Evolutionary conservation across 2,113 vertebrate species (phyloP).

Genomic region (Grallaria varia): DNA sequence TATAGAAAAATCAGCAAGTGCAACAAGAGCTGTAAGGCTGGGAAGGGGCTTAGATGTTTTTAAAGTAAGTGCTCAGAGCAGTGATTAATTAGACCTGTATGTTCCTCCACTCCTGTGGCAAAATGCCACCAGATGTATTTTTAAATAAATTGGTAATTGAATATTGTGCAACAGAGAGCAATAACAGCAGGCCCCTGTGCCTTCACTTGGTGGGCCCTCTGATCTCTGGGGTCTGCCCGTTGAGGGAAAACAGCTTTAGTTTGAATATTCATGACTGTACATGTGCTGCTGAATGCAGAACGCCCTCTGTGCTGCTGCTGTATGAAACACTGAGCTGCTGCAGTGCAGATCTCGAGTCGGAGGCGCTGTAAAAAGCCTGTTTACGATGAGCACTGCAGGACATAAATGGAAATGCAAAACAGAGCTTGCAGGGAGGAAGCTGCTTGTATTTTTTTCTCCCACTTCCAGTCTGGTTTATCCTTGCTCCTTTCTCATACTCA

Average conservation of each 20-base stretch:
- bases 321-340: background rate
- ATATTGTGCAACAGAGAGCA: background rate
- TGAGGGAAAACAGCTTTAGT: background rate
- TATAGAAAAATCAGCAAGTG: background rate
- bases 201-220: background rate
- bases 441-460: background rate
- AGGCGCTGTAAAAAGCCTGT: background rate
- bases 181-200: background rate
- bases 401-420: background rate
- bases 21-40: background rate
- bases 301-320: background rate
- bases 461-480: background rate
- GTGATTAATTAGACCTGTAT: background rate
- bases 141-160: background rate
- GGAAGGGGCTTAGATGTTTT: background rate
- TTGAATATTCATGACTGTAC: background rate
- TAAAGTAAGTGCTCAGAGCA: background rate
- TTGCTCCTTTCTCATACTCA: background rate
- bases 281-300: background rate
- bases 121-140: accelerated
- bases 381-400: background rate
- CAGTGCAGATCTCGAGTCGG: slow-evolving; percentile 10
- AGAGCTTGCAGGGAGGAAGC: background rate
- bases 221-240: background rate
- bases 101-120: background rate